Base-by-base conservation (phyloP, 2,797 vertebrate species). In the Centropyge bicolor region DNA sequence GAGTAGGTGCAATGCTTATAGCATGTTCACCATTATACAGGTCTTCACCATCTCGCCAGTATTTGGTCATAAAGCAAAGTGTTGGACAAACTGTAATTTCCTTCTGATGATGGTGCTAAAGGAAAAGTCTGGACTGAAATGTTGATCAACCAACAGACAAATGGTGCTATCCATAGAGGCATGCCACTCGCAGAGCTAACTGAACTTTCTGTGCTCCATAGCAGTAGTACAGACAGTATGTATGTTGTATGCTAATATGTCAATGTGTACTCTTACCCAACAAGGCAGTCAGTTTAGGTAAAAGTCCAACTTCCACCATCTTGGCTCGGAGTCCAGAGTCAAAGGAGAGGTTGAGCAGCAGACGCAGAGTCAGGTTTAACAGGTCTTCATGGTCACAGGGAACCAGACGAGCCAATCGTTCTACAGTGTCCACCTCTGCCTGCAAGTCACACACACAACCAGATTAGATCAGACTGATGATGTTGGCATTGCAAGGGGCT, bases 371-470 rank as follows among this genome's bases (percentile, higher is more conserved):
- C 82, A 99, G 95, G 67, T 97, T 99, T 78, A 98, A 88, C 74
- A 99, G 93, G 85, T 99, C 98, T 83, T 99, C 97, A 8, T 99
- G 97, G n/a, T 98, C 97, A 93, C 97, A 98, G 6, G 97, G 97
- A 78, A 99, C 95, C 91, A 99, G 95, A 73, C 95, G 97, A 20
- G 96, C 94, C 81, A 99, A 88, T 85, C 96, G 97, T 85, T 98
- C 97, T 78, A 99, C 89, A 43, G 97, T 97, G 85, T 98, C 97
- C 87, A 97, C 94, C 93, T 99, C 98, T 66, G 98, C 97, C 98
- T 99, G 90, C 10, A 31, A 27, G 67, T n/a, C 72, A 81, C 36
- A 55, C 54, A 51, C 45, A 73, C 36, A 22, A 5, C 63, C n/a
- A 9, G 22, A 48, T 48, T 3, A 54, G 9, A 4, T 8, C 24